A percentile compares a stretch with the other conserved stretches of the same genome.
These are phyloP conservation scores for Cheilosia impressa DNA, from an alignment of 2,888 invertebrate genomes.

Conservation along the genomic window DNA sequence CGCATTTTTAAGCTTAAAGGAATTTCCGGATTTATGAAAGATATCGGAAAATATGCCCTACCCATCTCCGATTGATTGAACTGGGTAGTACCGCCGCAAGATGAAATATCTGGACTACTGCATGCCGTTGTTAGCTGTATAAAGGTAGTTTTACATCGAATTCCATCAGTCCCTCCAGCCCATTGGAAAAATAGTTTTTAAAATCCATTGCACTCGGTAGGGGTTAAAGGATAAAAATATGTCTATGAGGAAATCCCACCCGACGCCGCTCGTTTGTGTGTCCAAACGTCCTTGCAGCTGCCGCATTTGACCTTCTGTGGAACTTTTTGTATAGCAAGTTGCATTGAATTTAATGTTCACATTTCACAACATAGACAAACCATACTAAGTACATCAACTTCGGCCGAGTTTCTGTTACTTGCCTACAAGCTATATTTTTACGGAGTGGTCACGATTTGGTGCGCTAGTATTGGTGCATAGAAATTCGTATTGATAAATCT, in stretches of 20 bases:
- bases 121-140: not conserved
- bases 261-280: not conserved
- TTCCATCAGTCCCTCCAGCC: conserved; percentile 16
- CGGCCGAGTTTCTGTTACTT: too few relatives aligned
- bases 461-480: too few relatives aligned
- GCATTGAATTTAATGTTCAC: not conserved
- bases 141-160: not conserved
- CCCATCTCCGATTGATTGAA: not conserved
- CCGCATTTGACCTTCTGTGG: not conserved
- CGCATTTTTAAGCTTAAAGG: not conserved
- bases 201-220: conserved; percentile 7
- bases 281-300: too few relatives aligned
- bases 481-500: too few relatives aligned
- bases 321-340: not conserved
- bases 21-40: conserved; percentile 49
- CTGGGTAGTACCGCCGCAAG: not conserved
- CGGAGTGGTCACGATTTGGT: too few relatives aligned
- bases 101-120: not conserved
- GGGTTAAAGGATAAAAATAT: conserved; percentile 9
- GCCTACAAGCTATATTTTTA: too few relatives aligned
- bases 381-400: too few relatives aligned
- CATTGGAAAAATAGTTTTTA: conserved; percentile 27
- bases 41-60: conserved; percentile 11
- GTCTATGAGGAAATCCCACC: not conserved
- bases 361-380: too few relatives aligned